A percentile compares a stretch with the other conserved stretches of the same genome.
Conservation (phyloP, 2,797 vertebrate genomes). For the Malurus leucopterus region DNA sequence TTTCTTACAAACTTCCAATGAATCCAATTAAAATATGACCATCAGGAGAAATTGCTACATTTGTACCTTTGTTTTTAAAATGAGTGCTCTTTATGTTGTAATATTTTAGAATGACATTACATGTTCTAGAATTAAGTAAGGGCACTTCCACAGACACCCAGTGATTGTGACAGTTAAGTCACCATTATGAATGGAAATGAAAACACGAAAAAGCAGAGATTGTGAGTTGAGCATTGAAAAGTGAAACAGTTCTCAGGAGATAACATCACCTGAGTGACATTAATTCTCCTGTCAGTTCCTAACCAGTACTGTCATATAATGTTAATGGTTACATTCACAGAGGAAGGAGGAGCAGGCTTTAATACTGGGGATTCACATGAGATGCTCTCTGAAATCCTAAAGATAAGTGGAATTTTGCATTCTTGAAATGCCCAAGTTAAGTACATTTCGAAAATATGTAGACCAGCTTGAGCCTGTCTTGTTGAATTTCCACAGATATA, state of each 20-base stretch:
- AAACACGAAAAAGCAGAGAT: neutral
- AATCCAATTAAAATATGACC: neutral
- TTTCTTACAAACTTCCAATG: neutral
- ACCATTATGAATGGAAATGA: neutral
- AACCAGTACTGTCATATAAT: neutral
- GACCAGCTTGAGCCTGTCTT: neutral
- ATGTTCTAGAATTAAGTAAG: neutral
- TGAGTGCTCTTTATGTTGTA: neutral
- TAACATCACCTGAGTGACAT: neutral
- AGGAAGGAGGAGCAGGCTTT: neutral
- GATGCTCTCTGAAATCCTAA: neutral
- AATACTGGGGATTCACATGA: neutral
- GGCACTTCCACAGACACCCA: neutral
- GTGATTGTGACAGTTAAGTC: too few species aligned
- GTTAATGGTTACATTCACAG: neutral
- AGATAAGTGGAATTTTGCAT: neutral
- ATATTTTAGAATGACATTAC: neutral
- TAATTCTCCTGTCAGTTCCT: neutral
- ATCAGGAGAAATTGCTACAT: neutral
- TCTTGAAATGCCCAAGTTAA: neutral
- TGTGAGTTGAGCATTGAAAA: neutral
- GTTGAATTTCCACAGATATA: neutral
- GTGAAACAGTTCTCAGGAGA: neutral
- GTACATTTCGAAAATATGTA: constrained; percentile 5
- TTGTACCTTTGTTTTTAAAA: neutral